Percentiles rank a stretch among this genome's conserved stretches.
Conservation (phyloP, 2,113 vertebrate genomes). For the Prionailurus viverrinus region DNA sequence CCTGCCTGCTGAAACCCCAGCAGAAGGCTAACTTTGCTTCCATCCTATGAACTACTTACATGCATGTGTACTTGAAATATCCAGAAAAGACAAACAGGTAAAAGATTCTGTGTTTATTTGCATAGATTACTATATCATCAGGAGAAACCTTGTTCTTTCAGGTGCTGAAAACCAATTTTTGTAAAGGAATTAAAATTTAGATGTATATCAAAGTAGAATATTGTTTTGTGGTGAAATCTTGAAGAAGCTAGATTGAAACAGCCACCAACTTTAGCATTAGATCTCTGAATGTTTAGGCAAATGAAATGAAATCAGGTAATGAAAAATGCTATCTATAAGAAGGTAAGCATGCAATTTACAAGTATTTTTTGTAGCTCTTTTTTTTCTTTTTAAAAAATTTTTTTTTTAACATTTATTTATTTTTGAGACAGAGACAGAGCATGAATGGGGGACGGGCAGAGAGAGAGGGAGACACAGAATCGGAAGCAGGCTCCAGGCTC, state of each 20-base stretch:
- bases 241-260: not conserved
- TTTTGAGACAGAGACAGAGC: no score
- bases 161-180: not conserved
- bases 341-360: not conserved
- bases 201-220: not conserved
- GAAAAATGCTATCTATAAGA: not conserved
- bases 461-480: no score
- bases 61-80: not conserved
- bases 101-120: not conserved
- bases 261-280: not conserved
- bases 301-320: not conserved
- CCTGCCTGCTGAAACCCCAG: not conserved
- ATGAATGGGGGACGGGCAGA: no score
- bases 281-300: not conserved
- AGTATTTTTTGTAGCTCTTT: not conserved
- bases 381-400: not conserved
- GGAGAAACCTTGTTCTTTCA: not conserved
- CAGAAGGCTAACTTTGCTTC: not conserved
- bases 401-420: no score
- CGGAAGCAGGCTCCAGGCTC: no score
- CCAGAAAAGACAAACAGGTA: not conserved
- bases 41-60: not conserved
- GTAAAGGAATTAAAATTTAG: slow-evolving; percentile 11
- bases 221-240: slow-evolving; percentile 15
- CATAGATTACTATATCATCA: not conserved